Evolutionary conservation across 2,113 vertebrate genomes (phyloP), one percentile per base, ranked within the genome.

Genomic region (Calyptomena viridis): DNA sequence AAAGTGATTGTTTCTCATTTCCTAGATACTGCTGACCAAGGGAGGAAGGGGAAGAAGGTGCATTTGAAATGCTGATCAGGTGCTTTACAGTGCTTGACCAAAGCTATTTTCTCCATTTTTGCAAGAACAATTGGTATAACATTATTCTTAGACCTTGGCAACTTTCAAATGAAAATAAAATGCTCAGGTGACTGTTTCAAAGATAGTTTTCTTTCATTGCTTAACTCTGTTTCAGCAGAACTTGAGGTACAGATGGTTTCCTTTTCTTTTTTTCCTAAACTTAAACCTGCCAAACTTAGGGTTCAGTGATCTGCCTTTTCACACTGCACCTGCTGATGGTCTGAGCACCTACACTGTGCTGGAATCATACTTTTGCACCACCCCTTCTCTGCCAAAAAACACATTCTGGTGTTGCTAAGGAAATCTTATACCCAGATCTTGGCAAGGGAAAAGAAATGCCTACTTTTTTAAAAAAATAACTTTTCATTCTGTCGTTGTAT

Each of bases 1-100:
- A 91, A 95, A 93, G 77, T 47, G 73, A 91, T 88, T 92, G 90
- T 92, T 92, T 95, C 94, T 96, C 83, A 96, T 94, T 95, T 95
- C 58, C 86, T 81, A 85, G 85, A 95, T 84, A 75, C 73, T 75
- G 85, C 95, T 87, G 91, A 87, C 87, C 89, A 67, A 87, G 80
- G 77, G 37, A 92, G 44, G 88, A 85, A 91, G 68, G 79, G 27
- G 52, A 84, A 88, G 33, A 91, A 75, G 33, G 73, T 89, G 69
- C 25, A 46, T 86, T 96, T 91, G 71, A 93, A 93, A 96, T 92
- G 76, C 88, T 50, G 84, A 46, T 94, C 89, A 93, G 85, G 74
- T 91, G 64, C 50, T 84, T 72, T 67, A 46, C 40, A 47, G 52
- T 55, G 53, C 66, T 89, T 0, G 0, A 47, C 71, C 1, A 0